Base-by-base conservation (phyloP, 1,140 invertebrate genomes). In the Trichoplusia ni region DNA sequence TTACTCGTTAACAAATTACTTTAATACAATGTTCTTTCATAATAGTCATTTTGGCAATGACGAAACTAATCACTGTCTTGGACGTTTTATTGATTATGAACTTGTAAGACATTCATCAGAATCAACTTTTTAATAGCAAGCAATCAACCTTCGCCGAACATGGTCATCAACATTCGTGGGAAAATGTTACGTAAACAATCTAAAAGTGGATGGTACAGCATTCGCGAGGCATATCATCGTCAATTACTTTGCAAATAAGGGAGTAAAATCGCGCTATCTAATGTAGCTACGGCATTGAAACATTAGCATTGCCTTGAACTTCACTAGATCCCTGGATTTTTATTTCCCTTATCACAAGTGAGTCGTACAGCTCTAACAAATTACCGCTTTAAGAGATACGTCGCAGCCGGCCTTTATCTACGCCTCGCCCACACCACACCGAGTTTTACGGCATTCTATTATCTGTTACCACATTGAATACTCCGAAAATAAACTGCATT, bases 371-470 rank as follows among this genome's bases (percentile, higher is more conserved):
- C 69, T 73, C 64, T 76, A 82, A 82, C 83, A 88, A 88, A 82
- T 88, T 82, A 85, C 81, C 73, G 63, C 79, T 84, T 80, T 76
- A 79, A 78, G 66, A 84, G 81, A 84, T 88, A 84, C 71, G 71
- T 60, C 64, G 63, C 60, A 66, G 74, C 69, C 66, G 74, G 44
- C 42, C 61, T 64, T 82, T 84, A 84, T 84, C 79, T 87, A 61
- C 35, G 71, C 71, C 65, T 67, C 84, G 79, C 84, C 86, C 77
- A 86, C 86, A 71, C 69, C 61, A 53, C 65, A 74, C 67, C 70
- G 53, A 73, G 75, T 72, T 87, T 87, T 86, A 86, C 78, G 76
- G 64, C 71, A 42, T 70, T 64, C 70, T 75, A 77, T 79, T 85
- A 86, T 88, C 82, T 81, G 64, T 75, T 74, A 75, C 81, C 76